Evolutionary conservation across 2,797 vertebrate genomes (phyloP).

Genomic region (Pantherophis alleghaniensis): DNA sequence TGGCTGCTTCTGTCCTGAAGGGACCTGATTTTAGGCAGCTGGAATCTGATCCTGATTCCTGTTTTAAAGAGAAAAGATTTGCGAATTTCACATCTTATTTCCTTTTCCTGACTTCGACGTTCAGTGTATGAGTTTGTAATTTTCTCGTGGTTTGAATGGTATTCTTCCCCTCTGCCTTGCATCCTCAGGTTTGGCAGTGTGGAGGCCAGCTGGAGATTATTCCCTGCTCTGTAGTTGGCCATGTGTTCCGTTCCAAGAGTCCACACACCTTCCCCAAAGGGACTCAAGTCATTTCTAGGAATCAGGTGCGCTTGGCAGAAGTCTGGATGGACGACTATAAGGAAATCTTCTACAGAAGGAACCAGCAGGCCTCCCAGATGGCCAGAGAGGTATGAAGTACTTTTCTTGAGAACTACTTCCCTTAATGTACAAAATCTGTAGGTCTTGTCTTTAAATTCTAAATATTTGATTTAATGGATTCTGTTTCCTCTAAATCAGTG

Average conservation of each 20-base stretch:
- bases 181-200: conserved; percentile 90
- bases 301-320: conserved; percentile 93
- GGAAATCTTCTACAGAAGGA: conserved; percentile 88
- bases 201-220: conserved; percentile 94
- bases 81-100: neutral
- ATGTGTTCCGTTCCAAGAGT: conserved; percentile 95
- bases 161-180: neutral
- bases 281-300: conserved; percentile 88
- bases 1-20: neutral
- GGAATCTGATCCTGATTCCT: neutral
- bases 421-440: neutral
- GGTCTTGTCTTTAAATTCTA: neutral
- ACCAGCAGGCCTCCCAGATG: conserved; percentile 82
- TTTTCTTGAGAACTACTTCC: neutral
- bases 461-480: neutral
- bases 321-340: conserved; percentile 97
- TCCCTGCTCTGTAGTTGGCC: conserved; percentile 94
- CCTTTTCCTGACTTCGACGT: neutral
- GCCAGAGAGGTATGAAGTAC: conserved; percentile 77
- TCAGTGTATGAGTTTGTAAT: neutral
- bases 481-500: neutral
- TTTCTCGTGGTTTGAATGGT: fast-evolving
- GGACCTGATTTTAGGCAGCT: neutral
- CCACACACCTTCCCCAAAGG: conserved; percentile 96
- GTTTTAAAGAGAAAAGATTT: neutral